Conservation (phyloP, 2,797 vertebrate genomes). For the Etheostoma nigrum region DNA sequence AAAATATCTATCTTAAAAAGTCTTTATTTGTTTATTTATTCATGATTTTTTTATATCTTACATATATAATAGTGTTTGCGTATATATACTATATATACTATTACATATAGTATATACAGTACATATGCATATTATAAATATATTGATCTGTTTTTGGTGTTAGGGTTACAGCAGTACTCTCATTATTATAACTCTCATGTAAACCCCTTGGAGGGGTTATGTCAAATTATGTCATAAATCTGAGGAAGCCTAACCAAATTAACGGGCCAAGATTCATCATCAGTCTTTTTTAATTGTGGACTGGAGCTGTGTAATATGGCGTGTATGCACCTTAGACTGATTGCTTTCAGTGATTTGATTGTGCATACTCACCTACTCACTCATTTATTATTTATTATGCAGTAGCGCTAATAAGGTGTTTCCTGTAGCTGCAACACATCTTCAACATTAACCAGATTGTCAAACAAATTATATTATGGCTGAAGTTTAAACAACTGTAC, state of each 20-base stretch:
- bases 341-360: conserved; percentile 53
- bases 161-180: conserved; percentile 18
- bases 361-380: conserved; percentile 46
- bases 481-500: conserved; percentile 57
- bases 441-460: conserved; percentile 48
- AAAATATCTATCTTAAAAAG: too few relatives aligned
- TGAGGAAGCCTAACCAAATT: conserved; percentile 59
- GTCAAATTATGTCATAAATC: conserved; percentile 66
- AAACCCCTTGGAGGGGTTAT: conserved; percentile 60
- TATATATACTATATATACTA: background rate
- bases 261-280: conserved; percentile 57
- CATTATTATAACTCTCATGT: conserved; percentile 60
- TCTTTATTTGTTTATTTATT: background rate
- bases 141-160: background rate
- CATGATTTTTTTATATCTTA: too few relatives aligned
- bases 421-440: conserved; percentile 57
- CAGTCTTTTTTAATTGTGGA: conserved; percentile 57
- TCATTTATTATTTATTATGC: conserved; percentile 64
- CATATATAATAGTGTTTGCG: too few relatives aligned
- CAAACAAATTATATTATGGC: conserved; percentile 50
- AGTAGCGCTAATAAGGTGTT: conserved; percentile 58
- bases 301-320: conserved; percentile 53
- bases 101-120: background rate
- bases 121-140: background rate
- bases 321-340: conserved; percentile 41